Conservation (phyloP, 2,113 vertebrate species). For the Elachura formosa region DNA sequence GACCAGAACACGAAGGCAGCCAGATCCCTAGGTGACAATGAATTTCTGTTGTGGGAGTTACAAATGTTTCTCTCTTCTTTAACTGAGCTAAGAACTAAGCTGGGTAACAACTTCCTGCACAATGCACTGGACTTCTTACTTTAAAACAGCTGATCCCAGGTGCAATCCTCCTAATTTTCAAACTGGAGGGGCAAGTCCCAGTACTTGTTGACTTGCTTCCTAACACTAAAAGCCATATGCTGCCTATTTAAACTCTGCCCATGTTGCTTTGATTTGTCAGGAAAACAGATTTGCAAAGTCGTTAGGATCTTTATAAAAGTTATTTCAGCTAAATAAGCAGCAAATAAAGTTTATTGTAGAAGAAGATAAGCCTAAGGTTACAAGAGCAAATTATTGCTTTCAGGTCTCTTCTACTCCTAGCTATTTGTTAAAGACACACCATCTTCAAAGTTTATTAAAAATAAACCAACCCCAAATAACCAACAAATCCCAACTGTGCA, state of each 20-base stretch:
- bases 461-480: not conserved
- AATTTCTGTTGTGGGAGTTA: not conserved
- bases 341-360: not conserved
- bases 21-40: not conserved
- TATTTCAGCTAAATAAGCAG: not conserved
- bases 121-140: not conserved
- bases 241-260: not conserved
- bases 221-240: not conserved
- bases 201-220: not conserved
- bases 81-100: not conserved
- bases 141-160: not conserved
- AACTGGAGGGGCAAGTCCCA: not conserved
- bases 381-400: not conserved
- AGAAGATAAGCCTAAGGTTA: not conserved
- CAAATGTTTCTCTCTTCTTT: not conserved
- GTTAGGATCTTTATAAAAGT: not conserved
- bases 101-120: not conserved
- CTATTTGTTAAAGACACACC: not conserved
- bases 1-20: not conserved
- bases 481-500: not conserved
- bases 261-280: not conserved
- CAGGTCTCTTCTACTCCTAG: not conserved
- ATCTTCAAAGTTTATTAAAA: not conserved
- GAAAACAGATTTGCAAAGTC: not conserved
- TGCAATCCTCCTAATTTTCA: not conserved